Percentiles rank a stretch among this genome's conserved stretches.
Evolutionary conservation across 2,797 vertebrate genomes (phyloP).

Genomic region (Leucoraja ocellata): DNA sequence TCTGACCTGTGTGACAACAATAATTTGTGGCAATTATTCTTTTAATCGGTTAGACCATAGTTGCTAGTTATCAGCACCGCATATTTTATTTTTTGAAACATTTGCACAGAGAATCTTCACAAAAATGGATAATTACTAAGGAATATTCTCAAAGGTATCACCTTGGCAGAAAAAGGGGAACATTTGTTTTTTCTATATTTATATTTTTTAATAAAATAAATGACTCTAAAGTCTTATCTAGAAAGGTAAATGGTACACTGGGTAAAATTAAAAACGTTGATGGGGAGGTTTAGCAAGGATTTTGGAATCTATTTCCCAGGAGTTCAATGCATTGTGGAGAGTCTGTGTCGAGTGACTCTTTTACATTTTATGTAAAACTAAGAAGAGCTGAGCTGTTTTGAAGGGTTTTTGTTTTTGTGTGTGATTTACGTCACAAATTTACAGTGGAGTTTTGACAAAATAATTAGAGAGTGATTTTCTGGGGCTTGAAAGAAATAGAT

Average conservation of each 20-base stretch:
- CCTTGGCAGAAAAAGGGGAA: not conserved
- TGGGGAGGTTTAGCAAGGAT: not conserved
- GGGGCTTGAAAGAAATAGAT: not conserved
- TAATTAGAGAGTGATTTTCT: not conserved
- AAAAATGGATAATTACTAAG: too few species aligned
- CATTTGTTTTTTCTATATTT: not conserved
- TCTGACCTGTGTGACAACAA: not conserved
- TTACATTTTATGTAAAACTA: not conserved
- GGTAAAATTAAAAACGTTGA: not conserved
- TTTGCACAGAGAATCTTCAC: not conserved
- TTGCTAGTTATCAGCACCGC: not conserved
- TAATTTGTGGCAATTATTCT: not conserved
- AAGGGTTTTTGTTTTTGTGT: too few species aligned
- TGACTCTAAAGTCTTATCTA: not conserved
- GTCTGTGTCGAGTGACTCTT: not conserved
- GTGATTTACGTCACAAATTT: not conserved
- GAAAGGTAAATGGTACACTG: not conserved
- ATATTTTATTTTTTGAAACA: not conserved
- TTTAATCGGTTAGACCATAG: not conserved
- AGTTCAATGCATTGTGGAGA: not conserved
- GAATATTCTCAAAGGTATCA: too few species aligned
- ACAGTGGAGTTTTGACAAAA: not conserved
- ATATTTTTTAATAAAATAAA: not conserved
- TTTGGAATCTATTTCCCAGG: not conserved
- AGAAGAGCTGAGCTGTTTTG: not conserved